These are phyloP conservation scores for Heliconius nattereri DNA, from an alignment of 1,140 invertebrate species.

Conservation along the genomic window DNA sequence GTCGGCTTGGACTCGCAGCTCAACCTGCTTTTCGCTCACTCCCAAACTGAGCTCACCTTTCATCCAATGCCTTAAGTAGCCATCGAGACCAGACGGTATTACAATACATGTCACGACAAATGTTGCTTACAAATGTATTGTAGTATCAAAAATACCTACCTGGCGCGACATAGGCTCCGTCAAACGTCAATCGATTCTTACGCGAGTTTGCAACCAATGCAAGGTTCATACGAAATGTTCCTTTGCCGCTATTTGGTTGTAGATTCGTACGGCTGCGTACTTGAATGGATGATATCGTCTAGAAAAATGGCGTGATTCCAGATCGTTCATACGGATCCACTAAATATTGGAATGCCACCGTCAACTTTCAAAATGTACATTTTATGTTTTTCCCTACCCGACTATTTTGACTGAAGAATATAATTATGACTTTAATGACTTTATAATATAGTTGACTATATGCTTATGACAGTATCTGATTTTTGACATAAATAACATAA, in stretches of 20 bases:
- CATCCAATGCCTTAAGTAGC: slow-evolving; percentile 77
- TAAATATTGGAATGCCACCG: not conserved
- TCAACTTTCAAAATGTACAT: slow-evolving; percentile 21
- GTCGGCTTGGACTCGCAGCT: slow-evolving; percentile 86
- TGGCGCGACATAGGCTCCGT: slow-evolving; percentile 69
- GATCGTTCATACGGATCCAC: not conserved
- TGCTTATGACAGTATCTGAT: not conserved
- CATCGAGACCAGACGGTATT: slow-evolving; percentile 58
- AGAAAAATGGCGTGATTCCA: not conserved
- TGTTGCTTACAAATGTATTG: slow-evolving; percentile 50
- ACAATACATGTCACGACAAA: slow-evolving; percentile 47
- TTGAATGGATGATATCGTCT: slow-evolving; percentile 27
- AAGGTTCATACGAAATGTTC: slow-evolving; percentile 42
- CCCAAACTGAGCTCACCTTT: slow-evolving; percentile 84
- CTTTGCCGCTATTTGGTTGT: slow-evolving; percentile 56
- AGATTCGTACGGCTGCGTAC: slow-evolving; percentile 46
- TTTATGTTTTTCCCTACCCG: not conserved
- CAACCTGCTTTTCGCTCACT: slow-evolving; percentile 84
- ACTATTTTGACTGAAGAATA: slow-evolving; percentile 1
- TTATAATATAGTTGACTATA: no score
- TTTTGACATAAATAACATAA: not conserved
- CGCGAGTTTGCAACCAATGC: slow-evolving; percentile 66
- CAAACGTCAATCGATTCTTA: slow-evolving; percentile 68
- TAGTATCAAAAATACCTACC: slow-evolving; percentile 59
- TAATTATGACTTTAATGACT: not conserved